Evolutionary conservation across 2,888 invertebrate genomes (phyloP).

Genomic region (Drosophila greeni): DNA sequence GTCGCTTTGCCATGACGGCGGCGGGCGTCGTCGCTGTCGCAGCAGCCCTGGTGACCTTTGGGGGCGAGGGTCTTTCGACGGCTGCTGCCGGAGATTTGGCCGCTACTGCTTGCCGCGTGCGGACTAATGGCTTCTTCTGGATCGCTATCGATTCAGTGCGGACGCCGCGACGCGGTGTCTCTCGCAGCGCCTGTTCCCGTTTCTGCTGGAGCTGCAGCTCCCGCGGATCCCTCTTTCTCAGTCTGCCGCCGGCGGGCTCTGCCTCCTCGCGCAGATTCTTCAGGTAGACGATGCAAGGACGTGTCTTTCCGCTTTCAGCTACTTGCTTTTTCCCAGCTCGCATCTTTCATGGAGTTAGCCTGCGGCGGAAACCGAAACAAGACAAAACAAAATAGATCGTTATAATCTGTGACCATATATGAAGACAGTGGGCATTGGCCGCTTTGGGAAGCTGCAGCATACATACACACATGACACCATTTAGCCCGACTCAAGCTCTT

Average conservation of each 20-base stretch:
- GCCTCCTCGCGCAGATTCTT: slow-evolving; percentile 66
- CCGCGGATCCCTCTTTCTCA: slow-evolving; percentile 27
- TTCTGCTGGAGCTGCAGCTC: slow-evolving; percentile 21
- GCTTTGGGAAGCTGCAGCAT: neutral
- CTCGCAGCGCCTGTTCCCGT: slow-evolving; percentile 2
- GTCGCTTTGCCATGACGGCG: slow-evolving; percentile 17
- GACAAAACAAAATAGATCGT: slow-evolving; percentile 14
- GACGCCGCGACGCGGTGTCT: slow-evolving; percentile 6
- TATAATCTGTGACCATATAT: slow-evolving; percentile 14
- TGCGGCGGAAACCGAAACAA: slow-evolving; percentile 24
- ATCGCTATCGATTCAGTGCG: slow-evolving; percentile 4
- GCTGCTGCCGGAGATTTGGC: neutral
- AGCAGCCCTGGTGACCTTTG: neutral
- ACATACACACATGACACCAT: neutral
- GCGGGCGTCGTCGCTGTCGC: neutral
- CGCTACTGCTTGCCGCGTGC: slow-evolving; percentile 8
- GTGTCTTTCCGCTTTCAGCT: slow-evolving; percentile 69
- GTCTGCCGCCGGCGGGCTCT: slow-evolving; percentile 28
- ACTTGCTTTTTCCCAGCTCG: slow-evolving; percentile 73
- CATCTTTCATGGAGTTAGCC: slow-evolving; percentile 72
- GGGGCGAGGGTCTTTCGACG: neutral
- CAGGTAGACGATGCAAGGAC: slow-evolving; percentile 76
- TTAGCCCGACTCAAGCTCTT: neutral
- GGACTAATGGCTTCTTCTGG: slow-evolving; percentile 9
- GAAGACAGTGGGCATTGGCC: slow-evolving; percentile 5